Base-by-base conservation (phyloP, 1,140 invertebrate genomes). In the Monomorium pharaonis region DNA sequence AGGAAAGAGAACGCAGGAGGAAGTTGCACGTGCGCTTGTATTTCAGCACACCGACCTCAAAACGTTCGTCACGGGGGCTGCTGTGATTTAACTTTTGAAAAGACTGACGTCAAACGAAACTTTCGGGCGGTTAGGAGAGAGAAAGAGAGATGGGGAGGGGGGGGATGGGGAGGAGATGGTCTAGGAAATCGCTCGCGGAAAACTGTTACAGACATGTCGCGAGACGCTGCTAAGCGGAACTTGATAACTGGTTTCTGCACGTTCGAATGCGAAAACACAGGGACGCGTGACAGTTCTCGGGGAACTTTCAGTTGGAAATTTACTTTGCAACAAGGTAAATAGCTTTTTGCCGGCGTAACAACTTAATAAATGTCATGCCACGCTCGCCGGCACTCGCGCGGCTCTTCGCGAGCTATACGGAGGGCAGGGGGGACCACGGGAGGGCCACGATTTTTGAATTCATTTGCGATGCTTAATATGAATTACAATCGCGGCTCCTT, bases 131-230 rank as follows among this genome's bases (percentile, higher is more conserved):
- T 86, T 90, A 27, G 83, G 12, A 54, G 51, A 5, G 24, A n/a
- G 49, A 49, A 10, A 51, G 49, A 21, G 51, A 56, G 51, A 21
- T n/a, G n/a, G 21, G 9, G 51, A 51, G 44, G 12, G 7, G 7
- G 3, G 58, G 9, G 87, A 62, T 44, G 70, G 85, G 65, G 70
- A 84, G 62, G 88, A 54, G 86, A 85, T 84, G 58, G 87, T 81
- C 81, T 72, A 42, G 86, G 88, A 90, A 86, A 90, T 87, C 83
- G 80, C 76, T 86, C 78, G 86, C 70, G 78, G 75, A 81, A 86
- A 90, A 89, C 87, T 90, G 86, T 86, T 86, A 89, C 89, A 88
- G 86, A 78, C 87, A 76, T 86, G 86, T 90, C 84, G 84, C 86
- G 89, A 90, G 89, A 91, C 86, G 84, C 76, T 67, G 84, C 86